phyloP scores from a whole-genome alignment of 1,140 invertebrate genomes.

The Ooceraea biroi region DNA sequence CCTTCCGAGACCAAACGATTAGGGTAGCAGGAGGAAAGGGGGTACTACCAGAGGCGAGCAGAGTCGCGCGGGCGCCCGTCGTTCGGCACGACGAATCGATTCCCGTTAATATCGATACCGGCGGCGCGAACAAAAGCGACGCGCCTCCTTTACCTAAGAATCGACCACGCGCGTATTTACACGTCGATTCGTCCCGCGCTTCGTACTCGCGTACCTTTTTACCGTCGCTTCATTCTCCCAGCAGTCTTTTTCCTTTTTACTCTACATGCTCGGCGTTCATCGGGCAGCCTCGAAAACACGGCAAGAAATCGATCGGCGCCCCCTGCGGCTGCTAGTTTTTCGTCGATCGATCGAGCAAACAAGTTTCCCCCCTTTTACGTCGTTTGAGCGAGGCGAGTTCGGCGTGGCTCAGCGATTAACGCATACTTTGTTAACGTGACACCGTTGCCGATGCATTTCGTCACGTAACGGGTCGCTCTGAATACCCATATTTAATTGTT shows the following conservation, averaged over 20 bases:
- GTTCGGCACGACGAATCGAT: constrained; percentile 77
- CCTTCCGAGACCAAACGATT: constrained; percentile 52
- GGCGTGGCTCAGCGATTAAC: not conserved
- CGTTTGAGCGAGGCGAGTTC: constrained; percentile 3
- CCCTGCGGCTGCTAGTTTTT: constrained; percentile 6
- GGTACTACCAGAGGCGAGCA: constrained; percentile 8
- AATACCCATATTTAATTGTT: too few relatives aligned
- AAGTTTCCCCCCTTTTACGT: constrained; percentile 14
- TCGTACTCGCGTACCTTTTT: constrained; percentile 64
- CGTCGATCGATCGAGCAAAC: constrained; percentile 42
- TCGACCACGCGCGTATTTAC: constrained; percentile 79
- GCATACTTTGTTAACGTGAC: not conserved
- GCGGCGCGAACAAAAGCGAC: constrained; percentile 72
- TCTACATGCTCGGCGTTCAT: not conserved
- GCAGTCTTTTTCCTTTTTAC: constrained; percentile 7
- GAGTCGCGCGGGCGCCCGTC: constrained; percentile 23
- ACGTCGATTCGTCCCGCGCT: constrained; percentile 78
- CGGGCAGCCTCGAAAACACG: not conserved
- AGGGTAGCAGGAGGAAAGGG: constrained; percentile 38
- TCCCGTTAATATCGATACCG: constrained; percentile 79
- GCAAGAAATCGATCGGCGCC: constrained; percentile 36
- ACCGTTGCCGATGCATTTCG: not conserved
- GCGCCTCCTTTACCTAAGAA: constrained; percentile 39
- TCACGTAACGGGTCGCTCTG: not conserved
- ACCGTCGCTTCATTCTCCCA: constrained; percentile 32